phyloP scores from a whole-genome alignment of 2,113 vertebrate genomes.

The Corythaeola cristata region DNA sequence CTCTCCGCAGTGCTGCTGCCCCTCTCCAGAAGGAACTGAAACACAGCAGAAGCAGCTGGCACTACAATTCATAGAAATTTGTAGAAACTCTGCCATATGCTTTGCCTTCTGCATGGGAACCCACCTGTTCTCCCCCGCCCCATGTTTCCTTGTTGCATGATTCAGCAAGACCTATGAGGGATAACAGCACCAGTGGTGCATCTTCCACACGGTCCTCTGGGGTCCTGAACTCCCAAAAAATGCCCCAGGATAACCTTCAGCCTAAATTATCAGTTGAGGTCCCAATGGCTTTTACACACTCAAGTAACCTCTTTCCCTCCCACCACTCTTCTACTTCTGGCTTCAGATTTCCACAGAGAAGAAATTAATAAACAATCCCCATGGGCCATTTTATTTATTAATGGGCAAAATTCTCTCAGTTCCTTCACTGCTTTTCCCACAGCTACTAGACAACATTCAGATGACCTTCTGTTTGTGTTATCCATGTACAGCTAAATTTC shows the following conservation, averaged over 20 bases:
- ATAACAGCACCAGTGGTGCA: background rate
- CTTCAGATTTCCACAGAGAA: background rate
- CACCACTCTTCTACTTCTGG: background rate
- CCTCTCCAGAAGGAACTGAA: background rate
- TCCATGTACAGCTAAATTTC: background rate
- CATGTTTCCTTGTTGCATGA: background rate
- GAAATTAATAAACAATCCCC: background rate
- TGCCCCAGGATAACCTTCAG: background rate
- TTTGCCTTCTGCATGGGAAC: background rate
- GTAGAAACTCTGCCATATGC: background rate
- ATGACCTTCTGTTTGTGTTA: background rate
- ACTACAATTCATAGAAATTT: background rate
- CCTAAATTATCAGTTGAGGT: background rate
- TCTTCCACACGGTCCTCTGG: background rate
- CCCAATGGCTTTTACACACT: background rate
- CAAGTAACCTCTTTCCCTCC: background rate
- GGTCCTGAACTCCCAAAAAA: background rate
- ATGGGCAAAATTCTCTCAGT: background rate
- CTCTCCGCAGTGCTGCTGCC: background rate
- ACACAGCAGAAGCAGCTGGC: background rate
- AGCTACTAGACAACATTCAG: background rate
- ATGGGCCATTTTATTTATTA: background rate
- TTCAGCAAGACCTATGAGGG: background rate
- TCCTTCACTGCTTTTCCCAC: background rate
- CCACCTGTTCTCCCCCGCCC: background rate